These are phyloP conservation scores for Pseudomyrmex concolor DNA, from an alignment of 1,140 invertebrate genomes.

Conservation along the genomic window DNA sequence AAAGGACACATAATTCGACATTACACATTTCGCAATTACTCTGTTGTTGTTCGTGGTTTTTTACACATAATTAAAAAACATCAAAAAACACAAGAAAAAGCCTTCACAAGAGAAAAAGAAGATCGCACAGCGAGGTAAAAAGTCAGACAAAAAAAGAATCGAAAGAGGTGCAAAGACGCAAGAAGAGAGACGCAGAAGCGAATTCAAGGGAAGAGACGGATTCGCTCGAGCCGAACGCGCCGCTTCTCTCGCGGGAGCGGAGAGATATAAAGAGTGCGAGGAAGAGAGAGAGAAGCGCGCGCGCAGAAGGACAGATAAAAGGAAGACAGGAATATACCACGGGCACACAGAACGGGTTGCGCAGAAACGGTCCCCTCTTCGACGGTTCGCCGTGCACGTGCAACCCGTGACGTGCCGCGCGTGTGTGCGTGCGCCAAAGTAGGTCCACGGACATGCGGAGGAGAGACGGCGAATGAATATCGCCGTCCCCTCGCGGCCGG, in stretches of 20 bases:
- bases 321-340: constrained; percentile 36
- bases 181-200: constrained; percentile 31
- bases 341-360: constrained; percentile 55
- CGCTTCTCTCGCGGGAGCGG: constrained; percentile 28
- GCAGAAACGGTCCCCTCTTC: constrained; percentile 49
- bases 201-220: constrained; percentile 20
- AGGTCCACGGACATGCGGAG: constrained; percentile 73
- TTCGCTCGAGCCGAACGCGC: constrained; percentile 37
- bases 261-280: constrained; percentile 25
- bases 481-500: constrained; percentile 82
- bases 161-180: constrained; percentile 5
- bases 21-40: too few species aligned
- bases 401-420: constrained; percentile 49
- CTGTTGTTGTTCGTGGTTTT: too few species aligned
- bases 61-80: neutral
- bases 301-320: neutral
- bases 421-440: constrained; percentile 74
- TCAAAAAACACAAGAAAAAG: neutral
- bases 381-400: constrained; percentile 55
- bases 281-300: constrained; percentile 10
- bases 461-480: constrained; percentile 77
- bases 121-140: neutral
- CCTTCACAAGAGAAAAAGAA: constrained; percentile 1
- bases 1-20: too few species aligned
- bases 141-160: neutral